Evolutionary conservation across 2,888 invertebrate species (phyloP).

Genomic region (Athalia circularis): DNA sequence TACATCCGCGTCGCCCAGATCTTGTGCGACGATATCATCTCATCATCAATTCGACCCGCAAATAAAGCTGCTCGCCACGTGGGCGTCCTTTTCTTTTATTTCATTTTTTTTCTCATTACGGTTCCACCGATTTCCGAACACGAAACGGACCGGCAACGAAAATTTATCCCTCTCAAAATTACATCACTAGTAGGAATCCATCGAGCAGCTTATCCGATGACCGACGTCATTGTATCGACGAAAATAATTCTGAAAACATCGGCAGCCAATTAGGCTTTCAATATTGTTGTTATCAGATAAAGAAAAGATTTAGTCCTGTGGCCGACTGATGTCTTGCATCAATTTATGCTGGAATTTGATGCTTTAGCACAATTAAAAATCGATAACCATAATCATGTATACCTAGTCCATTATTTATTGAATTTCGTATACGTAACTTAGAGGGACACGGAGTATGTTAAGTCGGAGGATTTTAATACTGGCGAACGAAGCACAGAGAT

Average conservation of each 20-base stretch:
- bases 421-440: too few relatives aligned
- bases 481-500: neutral
- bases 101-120: neutral
- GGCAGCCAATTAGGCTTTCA: too few relatives aligned
- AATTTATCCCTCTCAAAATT: neutral
- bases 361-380: too few relatives aligned
- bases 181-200: neutral
- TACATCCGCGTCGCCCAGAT: neutral
- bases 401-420: too few relatives aligned
- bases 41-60: constrained; percentile 34
- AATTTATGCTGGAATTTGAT: too few relatives aligned
- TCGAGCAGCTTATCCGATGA: neutral
- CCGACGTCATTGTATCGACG: neutral
- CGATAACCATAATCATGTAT: too few relatives aligned
- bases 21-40: constrained; percentile 12
- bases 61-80: constrained; percentile 12
- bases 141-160: constrained; percentile 8
- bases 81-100: constrained; percentile 20
- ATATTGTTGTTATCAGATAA: too few relatives aligned
- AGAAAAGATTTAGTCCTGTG: too few relatives aligned
- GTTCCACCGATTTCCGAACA: neutral
- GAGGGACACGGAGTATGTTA: neutral
- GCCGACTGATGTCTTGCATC: too few relatives aligned
- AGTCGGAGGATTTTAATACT: neutral
- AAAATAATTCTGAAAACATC: neutral